Evolutionary conservation across 2,888 invertebrate genomes (phyloP).

Genomic region (Melanostoma mellinum): DNA sequence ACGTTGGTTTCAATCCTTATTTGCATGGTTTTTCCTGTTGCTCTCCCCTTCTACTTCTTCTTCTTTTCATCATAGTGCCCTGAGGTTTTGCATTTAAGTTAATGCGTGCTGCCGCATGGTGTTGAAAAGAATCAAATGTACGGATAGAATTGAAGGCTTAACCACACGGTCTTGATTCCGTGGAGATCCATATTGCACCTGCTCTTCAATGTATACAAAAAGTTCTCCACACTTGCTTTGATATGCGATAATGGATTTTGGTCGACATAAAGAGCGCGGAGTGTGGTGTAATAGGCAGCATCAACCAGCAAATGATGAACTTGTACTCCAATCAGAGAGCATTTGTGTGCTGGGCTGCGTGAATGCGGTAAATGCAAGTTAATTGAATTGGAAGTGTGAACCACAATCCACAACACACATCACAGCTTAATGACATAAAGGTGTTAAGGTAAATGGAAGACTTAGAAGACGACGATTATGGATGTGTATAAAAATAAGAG

Average conservation of each 20-base stretch:
- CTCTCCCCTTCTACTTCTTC: not conserved
- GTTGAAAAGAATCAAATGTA: constrained; percentile 60
- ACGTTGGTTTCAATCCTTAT: constrained; percentile 1
- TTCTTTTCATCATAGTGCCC: constrained; percentile 25
- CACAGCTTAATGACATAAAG: constrained; percentile 65
- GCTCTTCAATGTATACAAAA: constrained; percentile 2
- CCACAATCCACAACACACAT: constrained; percentile 64
- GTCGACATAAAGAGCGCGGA: constrained; percentile 2
- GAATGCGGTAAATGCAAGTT: constrained; percentile 51
- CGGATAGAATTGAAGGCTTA: constrained; percentile 58
- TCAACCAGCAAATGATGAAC: constrained; percentile 49
- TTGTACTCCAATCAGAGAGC: constrained; percentile 30
- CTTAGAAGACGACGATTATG: constrained; percentile 12
- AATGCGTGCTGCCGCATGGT: constrained; percentile 42
- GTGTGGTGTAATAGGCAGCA: not conserved
- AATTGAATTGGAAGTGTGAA: constrained; percentile 67
- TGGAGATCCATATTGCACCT: constrained; percentile 37
- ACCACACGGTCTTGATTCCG: constrained; percentile 60
- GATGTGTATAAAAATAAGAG: constrained; percentile 8
- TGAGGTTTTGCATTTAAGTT: constrained; percentile 48
- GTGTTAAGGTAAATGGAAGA: constrained; percentile 69
- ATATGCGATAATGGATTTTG: constrained; percentile 64
- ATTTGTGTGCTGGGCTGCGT: constrained; percentile 43
- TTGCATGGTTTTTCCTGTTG: constrained; percentile 8
- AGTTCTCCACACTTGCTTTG: constrained; percentile 33